Base-by-base conservation (phyloP, 2,888 invertebrate genomes). In the Hyppa rectilinea region DNA sequence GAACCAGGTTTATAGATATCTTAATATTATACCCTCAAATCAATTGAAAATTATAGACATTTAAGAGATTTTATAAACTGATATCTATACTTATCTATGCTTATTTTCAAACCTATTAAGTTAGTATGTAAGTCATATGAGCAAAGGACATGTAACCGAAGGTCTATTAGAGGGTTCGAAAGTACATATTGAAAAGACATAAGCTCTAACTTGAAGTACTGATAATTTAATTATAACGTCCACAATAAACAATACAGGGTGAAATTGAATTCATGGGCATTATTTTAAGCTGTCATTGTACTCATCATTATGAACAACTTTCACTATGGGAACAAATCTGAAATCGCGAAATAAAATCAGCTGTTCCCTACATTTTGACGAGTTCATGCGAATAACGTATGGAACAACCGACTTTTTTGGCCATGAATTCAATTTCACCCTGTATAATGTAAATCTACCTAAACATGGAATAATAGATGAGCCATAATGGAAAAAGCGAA, bases 381-480 rank as follows among this genome's bases (percentile, higher is more conserved):
- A n/a, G n/a, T n/a, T n/a, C n/a, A n/a, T n/a, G n/a, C n/a, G n/a
- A n/a, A n/a, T n/a, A n/a, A n/a, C n/a, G n/a, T n/a, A n/a, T n/a
- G n/a, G n/a, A n/a, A n/a, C n/a, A n/a, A n/a, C n/a, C n/a, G n/a
- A n/a, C n/a, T n/a, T n/a, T n/a, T n/a, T n/a, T n/a, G n/a, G n/a
- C n/a, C n/a, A n/a, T n/a, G n/a, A n/a, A n/a, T n/a, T n/a, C n/a
- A n/a, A n/a, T n/a, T n/a, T n/a, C n/a, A n/a, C n/a, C n/a, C n/a
- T n/a, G n/a, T n/a, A 53, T 34, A 31, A 56, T 17, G 43, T 26
- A 52, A 4, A 2, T 23, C 5, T n/a, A 26, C 2, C 31, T 55
- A 49, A 61, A 55, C 47, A 64, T 45, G 7, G 10, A 68, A 68
- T 56, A 67, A 64, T 38, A 43, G n/a, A 69, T 50, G 31, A 75